phyloP scores from a whole-genome alignment of 2,797 vertebrate genomes.

The Pitangus sulphuratus region DNA sequence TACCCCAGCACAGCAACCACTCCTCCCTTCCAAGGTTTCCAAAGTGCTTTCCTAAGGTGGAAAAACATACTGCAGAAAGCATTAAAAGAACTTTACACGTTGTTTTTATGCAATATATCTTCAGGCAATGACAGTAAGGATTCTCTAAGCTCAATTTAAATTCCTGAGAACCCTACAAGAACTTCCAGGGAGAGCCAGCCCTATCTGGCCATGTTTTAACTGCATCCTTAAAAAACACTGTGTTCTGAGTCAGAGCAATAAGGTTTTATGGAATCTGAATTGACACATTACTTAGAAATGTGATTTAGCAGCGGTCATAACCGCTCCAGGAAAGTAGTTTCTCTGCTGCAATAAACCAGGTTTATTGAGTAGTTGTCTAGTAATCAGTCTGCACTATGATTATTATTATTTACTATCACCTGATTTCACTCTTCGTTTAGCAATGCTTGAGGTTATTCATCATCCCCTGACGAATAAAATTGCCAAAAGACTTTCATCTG shows the following conservation, averaged over 20 bases:
- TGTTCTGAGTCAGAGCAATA: background rate
- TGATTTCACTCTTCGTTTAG: conserved; percentile 29
- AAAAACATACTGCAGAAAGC: background rate
- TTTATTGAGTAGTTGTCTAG: conserved; percentile 55
- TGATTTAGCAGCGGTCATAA: conserved; percentile 23
- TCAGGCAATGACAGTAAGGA: background rate
- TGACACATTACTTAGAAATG: conserved; percentile 28
- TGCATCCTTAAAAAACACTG: background rate
- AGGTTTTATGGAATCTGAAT: conserved; percentile 32
- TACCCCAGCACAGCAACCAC: background rate
- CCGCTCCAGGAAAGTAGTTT: conserved; percentile 30
- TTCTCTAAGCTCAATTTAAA: background rate
- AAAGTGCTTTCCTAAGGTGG: background rate
- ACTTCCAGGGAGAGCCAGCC: background rate
- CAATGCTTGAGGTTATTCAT: background rate
- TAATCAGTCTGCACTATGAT: conserved; percentile 43
- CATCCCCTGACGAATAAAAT: background rate
- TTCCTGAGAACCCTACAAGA: background rate
- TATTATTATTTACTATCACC: conserved; percentile 56
- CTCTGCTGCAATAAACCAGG: conserved; percentile 44
- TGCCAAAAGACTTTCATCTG: conserved; percentile 6
- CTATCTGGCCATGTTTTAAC: background rate
- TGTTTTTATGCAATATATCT: background rate
- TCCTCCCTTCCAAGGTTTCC: background rate
- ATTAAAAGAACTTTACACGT: background rate